Evolutionary conservation across 2,113 vertebrate genomes (phyloP), one percentile per base, ranked within the genome.

Genomic region (Talpa occidentalis): DNA sequence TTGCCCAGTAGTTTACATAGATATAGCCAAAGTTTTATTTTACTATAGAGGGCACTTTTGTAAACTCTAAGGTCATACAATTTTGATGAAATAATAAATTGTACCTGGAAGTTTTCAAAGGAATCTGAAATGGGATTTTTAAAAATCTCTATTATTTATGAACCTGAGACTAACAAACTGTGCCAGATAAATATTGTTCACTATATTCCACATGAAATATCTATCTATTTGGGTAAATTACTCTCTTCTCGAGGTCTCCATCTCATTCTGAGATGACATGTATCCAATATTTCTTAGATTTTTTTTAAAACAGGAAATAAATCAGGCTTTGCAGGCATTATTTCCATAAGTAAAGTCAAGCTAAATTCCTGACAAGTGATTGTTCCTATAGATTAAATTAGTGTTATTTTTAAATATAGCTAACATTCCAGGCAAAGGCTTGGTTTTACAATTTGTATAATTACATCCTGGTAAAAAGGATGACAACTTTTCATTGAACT

Each of bases 51-150:
- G 26, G 28, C 37, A 49, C 37, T 21, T 67, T 74, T 74, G 4
- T 79, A 32, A 89, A 83, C 0, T 32, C 49, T 79, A 32, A 89
- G 79, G 0, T 32, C 42, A 22, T 54, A 81, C 7, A 81, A 24
- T 44, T 88, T 89, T 89, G 32, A 73, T 73, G n/a, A 89, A 91
- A 89, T 44, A 72, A 44, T 21, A 84, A 64, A 69, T 47, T 84
- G 7, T 80, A 40, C n/a, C 47, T 67, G n/a, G 11, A 77, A 67
- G 32, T 72, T 89, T 88, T 66, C 30, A 67, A 78, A 69, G 56
- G 28, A 89, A 67, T 73, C 92, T 12, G 77, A 92, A 56, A 73
- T 86, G 40, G 10, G 37, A 42, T 62, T 86, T 74, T 77, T 67
- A 60, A 86, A 92, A 15, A 4, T 7, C 5, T 64, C 5, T 90